Evolutionary conservation across 2,113 vertebrate species (phyloP).

Genomic region (Sebastes fasciatus): DNA sequence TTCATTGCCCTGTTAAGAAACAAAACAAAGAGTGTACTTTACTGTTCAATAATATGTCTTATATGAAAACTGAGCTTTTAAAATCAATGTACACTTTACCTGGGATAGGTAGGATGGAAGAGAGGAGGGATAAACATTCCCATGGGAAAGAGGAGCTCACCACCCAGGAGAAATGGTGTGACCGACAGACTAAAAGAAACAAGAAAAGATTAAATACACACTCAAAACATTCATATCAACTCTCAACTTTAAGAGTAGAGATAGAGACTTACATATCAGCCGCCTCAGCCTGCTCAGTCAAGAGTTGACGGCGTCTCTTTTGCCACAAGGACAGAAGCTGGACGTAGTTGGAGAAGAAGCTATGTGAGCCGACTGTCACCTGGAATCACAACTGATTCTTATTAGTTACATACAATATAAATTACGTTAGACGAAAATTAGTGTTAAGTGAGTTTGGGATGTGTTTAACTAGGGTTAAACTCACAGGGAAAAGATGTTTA

Average conservation of each 20-base stretch:
- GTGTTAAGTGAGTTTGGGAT: not conserved
- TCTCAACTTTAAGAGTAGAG: not conserved
- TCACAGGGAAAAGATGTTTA: not conserved
- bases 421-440: not conserved
- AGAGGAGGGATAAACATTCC: conserved; percentile 83
- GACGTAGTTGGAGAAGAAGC: conserved; percentile 84
- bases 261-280: conserved; percentile 71
- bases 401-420: not conserved
- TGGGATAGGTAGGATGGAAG: conserved; percentile 84
- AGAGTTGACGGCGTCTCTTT: conserved; percentile 65
- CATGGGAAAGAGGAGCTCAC: conserved; percentile 80
- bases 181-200: conserved; percentile 73
- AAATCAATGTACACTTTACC: conserved; percentile 60
- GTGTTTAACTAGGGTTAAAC: not conserved
- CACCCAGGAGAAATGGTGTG: conserved; percentile 63
- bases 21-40: not conserved
- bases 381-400: conserved; percentile 41
- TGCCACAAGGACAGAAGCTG: conserved; percentile 79
- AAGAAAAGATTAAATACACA: not conserved
- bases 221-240: not conserved
- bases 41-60: not conserved
- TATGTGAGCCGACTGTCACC: conserved; percentile 68
- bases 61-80: not conserved
- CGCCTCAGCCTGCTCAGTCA: conserved; percentile 51
- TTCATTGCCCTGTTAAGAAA: conserved; percentile 79